phyloP scores from a whole-genome alignment of 2,888 invertebrate genomes.

The Augiades crinisus region DNA sequence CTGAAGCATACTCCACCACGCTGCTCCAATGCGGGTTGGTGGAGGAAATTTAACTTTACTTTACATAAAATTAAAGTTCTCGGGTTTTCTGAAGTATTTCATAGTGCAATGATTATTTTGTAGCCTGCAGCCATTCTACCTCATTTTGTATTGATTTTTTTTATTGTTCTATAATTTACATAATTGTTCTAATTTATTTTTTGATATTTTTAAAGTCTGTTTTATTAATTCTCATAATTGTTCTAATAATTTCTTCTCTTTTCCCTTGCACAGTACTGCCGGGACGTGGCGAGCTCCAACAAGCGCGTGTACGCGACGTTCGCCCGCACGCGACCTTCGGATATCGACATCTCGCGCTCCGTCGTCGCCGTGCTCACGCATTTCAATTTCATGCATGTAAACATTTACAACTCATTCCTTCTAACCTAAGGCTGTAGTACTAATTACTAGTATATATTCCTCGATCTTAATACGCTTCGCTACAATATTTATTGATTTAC shows the following conservation, averaged over 20 bases:
- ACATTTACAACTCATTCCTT: conserved; percentile 37
- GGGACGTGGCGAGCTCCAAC: conserved; percentile 93
- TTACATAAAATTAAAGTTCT: too few species aligned
- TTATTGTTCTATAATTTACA: too few species aligned
- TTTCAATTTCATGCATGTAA: conserved; percentile 95
- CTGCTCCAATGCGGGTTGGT: too few species aligned
- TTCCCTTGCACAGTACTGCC: conserved; percentile 84
- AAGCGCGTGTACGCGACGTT: conserved; percentile 94
- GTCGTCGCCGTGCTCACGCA: conserved; percentile 91
- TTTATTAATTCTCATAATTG: background rate
- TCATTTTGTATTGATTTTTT: too few species aligned
- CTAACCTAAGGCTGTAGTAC: background rate
- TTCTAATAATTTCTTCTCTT: background rate
- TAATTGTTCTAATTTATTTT: too few species aligned
- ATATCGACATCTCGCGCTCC: conserved; percentile 96
- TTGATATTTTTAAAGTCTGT: background rate
- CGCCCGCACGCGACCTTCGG: conserved; percentile 94
- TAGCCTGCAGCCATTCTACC: too few species aligned
- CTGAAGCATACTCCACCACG: too few species aligned
- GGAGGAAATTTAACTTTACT: too few species aligned
- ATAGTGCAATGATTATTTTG: too few species aligned
- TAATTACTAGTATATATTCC: too few species aligned
- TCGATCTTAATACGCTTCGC: too few species aligned
- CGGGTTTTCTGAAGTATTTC: too few species aligned
- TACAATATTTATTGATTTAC: conserved; percentile 3